These are phyloP conservation scores for Villa cingulata DNA, from an alignment of 2,888 invertebrate genomes.

Conservation along the genomic window DNA sequence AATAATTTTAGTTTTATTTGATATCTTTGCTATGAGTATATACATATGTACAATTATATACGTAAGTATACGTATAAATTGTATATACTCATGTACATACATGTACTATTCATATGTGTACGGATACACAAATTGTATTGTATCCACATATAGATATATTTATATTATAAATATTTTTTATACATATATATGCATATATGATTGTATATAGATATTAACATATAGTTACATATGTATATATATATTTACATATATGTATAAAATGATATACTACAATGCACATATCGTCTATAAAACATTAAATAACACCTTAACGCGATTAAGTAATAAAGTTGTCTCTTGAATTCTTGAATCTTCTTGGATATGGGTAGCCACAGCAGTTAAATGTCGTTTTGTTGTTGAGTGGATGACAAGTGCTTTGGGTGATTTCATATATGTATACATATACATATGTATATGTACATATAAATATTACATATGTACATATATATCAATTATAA, in stretches of 20 bases:
- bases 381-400: background rate
- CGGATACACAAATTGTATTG: too few relatives aligned
- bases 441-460: background rate
- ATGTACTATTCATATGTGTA: too few relatives aligned
- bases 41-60: too few relatives aligned
- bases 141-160: too few relatives aligned
- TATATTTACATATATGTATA: background rate
- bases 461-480: background rate
- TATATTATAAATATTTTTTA: too few relatives aligned
- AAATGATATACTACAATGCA: too few relatives aligned
- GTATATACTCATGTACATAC: too few relatives aligned
- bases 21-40: too few relatives aligned
- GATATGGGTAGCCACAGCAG: background rate
- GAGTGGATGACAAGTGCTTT: slow-evolving; percentile 2
- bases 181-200: too few relatives aligned
- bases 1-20: too few relatives aligned
- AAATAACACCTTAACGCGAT: background rate
- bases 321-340: background rate
- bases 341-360: background rate
- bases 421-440: background rate
- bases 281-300: background rate
- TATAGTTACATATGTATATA: background rate
- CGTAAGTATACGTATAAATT: too few relatives aligned
- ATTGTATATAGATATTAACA: background rate
- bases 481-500: background rate